Conservation (phyloP, 1,140 invertebrate genomes). For the Aphelenchoides fujianensis region DNA sequence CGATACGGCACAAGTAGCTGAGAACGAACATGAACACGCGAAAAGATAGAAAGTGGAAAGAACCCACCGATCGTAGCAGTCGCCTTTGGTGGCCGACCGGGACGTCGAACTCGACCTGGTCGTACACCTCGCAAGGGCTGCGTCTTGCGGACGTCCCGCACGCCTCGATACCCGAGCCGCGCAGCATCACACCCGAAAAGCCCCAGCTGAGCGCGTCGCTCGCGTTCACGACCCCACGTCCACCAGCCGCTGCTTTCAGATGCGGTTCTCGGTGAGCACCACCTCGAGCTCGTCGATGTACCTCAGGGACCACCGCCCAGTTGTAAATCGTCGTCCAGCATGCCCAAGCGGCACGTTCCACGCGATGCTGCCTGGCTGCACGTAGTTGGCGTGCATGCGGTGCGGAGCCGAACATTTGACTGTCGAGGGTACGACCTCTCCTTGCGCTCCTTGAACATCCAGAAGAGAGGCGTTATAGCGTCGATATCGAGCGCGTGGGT, state of each 20-base stretch:
- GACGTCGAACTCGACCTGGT: slow-evolving; percentile 89
- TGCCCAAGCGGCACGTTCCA: slow-evolving; percentile 76
- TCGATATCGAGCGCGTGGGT: slow-evolving; percentile 76
- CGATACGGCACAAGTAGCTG: slow-evolving; percentile 84
- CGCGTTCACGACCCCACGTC: slow-evolving; percentile 78
- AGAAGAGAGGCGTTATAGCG: slow-evolving; percentile 93
- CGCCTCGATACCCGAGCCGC: slow-evolving; percentile 92
- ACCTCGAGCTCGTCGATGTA: slow-evolving; percentile 91
- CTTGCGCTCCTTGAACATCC: slow-evolving; percentile 96
- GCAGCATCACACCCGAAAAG: slow-evolving; percentile 82
- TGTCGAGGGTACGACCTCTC: slow-evolving; percentile 99
- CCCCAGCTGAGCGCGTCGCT: slow-evolving; percentile 89
- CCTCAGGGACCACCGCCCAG: slow-evolving; percentile 77
- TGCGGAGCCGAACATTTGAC: slow-evolving; percentile 85
- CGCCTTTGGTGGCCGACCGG: slow-evolving; percentile 88
- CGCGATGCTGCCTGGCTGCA: slow-evolving; percentile 80
- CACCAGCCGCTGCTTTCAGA: slow-evolving; percentile 83
- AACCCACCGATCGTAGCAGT: slow-evolving; percentile 83
- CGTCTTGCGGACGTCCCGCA: slow-evolving; percentile 91
- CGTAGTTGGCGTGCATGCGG: slow-evolving; percentile 94
- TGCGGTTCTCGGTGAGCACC: slow-evolving; percentile 82
- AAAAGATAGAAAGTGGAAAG: slow-evolving; percentile 1
- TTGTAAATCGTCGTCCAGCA: slow-evolving; percentile 90
- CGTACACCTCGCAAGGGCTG: slow-evolving; percentile 95
- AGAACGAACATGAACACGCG: slow-evolving; percentile 12